Evolutionary conservation across 2,797 vertebrate species (phyloP), one percentile per base, ranked within the genome.

Genomic region (Liasis olivaceus): DNA sequence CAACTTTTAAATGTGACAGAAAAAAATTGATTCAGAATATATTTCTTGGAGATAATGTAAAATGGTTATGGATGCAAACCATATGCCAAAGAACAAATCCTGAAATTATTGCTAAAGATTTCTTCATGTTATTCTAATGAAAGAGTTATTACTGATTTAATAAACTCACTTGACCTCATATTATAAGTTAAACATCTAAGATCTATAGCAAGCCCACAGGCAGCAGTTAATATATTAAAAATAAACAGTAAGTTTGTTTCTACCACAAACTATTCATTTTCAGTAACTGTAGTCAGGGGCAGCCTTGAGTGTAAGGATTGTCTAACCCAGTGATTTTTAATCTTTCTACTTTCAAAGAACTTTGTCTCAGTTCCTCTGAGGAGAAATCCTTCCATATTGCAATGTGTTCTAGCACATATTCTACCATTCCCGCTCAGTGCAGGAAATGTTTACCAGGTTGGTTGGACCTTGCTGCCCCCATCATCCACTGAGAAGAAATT

Each of bases 21-120:
- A 84, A 24, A 94, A 90, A 69, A 56, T 90, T 63, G 66, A 91
- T 89, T 84, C 51, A 85, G 47, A 91, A 85, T 87, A 90, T 94
- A 90, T 87, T 94, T 94, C 59, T 0, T 95, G 22, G 42, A 81
- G 22, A 36, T 20, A 22, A 31, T 89, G 54, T 22, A 54, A 28
- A 56, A 81, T 20, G 8, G 26, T n/a, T 58, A 51, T 20, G 1
- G 60, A 64, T 20, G 64, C 20, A 69, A 36, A 89, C 51, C 24
- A 81, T 81, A 8, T 13, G 66, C 42, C 91, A 91, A n/a, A 93
- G 89, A 8, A n/a, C 17, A 95, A 87, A 81, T 81, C 36, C 11
- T 91, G 2, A 94, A 89, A 28, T 88, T 5, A 56, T 7, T 4
- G 5, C 14, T 88, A 90, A 91, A n/a, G 22, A n/a, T 56, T 56